Percentiles rank a stretch among this genome's conserved stretches.
phyloP scores from a whole-genome alignment of 64 coral and sea anemone species.

The Stichodactyla helianthus region DNA sequence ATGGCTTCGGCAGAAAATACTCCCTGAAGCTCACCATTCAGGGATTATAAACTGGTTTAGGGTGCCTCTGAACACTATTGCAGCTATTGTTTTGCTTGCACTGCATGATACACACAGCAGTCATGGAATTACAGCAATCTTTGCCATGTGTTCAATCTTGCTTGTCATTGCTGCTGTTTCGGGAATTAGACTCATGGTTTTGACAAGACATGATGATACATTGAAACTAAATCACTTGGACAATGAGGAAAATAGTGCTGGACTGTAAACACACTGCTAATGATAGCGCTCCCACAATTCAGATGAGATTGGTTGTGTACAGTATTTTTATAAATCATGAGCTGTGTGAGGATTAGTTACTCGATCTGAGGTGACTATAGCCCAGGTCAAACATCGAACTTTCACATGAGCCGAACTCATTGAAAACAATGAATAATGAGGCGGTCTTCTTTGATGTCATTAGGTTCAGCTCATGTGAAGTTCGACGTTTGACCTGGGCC shows the following conservation, averaged over 20 bases:
- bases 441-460: too few relatives aligned
- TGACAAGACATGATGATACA: slow-evolving; percentile 72
- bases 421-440: too few relatives aligned
- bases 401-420: too few relatives aligned
- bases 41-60: slow-evolving; percentile 99
- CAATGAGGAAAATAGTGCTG: slow-evolving; percentile 59
- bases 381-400: too few relatives aligned
- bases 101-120: slow-evolving; percentile 95
- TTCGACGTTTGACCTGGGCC: too few relatives aligned
- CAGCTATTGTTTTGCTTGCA: slow-evolving; percentile 87
- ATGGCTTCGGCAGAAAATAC: slow-evolving; percentile 85
- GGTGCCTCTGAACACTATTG: slow-evolving; percentile 83
- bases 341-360: too few relatives aligned
- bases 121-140: slow-evolving; percentile 90
- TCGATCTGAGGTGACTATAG: too few relatives aligned
- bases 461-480: too few relatives aligned
- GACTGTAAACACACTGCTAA: not conserved
- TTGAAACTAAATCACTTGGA: slow-evolving; percentile 39
- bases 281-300: not conserved
- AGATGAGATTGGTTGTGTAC: too few relatives aligned
- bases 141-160: slow-evolving; percentile 82
- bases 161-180: slow-evolving; percentile 65
- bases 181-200: slow-evolving; percentile 51
- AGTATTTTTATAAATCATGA: too few relatives aligned
- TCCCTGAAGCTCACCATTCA: slow-evolving; percentile 92